Conservation (phyloP, 2,888 invertebrate genomes). For the Acrobasis suavella region DNA sequence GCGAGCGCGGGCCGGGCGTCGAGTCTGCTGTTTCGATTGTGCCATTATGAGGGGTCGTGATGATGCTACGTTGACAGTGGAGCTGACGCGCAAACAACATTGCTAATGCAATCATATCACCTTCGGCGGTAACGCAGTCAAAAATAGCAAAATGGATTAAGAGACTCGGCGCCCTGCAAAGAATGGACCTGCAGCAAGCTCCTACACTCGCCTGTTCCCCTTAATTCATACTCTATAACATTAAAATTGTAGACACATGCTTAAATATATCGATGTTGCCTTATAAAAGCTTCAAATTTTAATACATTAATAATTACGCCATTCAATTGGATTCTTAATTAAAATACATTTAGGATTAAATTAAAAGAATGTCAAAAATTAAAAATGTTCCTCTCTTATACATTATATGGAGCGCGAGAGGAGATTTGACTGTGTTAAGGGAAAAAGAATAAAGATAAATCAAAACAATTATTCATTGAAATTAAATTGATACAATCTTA, state of each 20-base stretch:
- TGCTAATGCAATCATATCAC: too few species aligned
- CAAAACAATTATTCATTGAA: constrained; percentile 11
- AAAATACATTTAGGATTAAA: constrained; percentile 65
- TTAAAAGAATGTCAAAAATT: constrained; percentile 66
- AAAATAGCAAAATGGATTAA: background rate
- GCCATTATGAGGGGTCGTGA: constrained; percentile 3
- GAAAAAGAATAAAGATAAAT: constrained; percentile 15
- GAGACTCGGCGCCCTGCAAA: constrained; percentile 26
- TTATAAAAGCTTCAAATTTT: constrained; percentile 66
- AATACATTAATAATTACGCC: constrained; percentile 63
- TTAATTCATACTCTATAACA: constrained; percentile 68
- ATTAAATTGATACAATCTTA: constrained; percentile 20
- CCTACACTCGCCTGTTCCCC: constrained; percentile 47
- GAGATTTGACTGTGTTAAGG: constrained; percentile 24
- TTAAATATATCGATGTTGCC: constrained; percentile 68
- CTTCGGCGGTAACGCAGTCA: background rate
- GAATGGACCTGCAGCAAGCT: constrained; percentile 4
- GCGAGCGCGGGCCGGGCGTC: constrained; percentile 21
- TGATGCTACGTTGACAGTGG: background rate
- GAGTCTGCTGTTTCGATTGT: constrained; percentile 5
- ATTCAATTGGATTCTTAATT: constrained; percentile 72
- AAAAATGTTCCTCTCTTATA: constrained; percentile 64
- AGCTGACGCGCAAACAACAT: too few species aligned
- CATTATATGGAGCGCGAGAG: constrained; percentile 60
- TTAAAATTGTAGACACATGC: constrained; percentile 58